Conservation (phyloP, 2,888 invertebrate genomes). For the Agapostemon virescens region DNA sequence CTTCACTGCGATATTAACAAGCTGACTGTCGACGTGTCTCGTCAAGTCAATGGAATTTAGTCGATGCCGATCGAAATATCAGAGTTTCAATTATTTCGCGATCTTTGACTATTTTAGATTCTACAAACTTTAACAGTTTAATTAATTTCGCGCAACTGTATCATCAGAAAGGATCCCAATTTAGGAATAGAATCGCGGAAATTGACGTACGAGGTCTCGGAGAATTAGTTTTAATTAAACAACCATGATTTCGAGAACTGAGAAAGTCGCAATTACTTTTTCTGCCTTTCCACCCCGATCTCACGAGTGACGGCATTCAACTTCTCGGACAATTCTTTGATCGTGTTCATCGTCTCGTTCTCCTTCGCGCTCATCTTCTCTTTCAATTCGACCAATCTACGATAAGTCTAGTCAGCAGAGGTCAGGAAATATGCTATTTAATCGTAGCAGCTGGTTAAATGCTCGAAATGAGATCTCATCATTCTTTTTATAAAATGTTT, state of each 20-base stretch:
- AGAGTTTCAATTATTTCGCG: background rate
- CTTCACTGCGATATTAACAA: background rate
- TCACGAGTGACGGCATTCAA: constrained; percentile 49
- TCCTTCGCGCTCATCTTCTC: constrained; percentile 69
- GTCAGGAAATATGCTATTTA: background rate
- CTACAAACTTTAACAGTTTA: background rate
- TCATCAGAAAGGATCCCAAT: background rate
- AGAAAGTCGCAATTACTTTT: constrained; percentile 56
- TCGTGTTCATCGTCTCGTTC: constrained; percentile 54
- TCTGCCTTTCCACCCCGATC: constrained; percentile 56
- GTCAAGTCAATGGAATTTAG: background rate
- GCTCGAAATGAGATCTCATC: background rate
- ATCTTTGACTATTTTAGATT: background rate
- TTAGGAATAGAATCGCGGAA: background rate
- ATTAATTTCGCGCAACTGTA: background rate
- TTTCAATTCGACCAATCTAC: constrained; percentile 70
- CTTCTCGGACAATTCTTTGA: constrained; percentile 61
- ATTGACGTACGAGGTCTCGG: too few species aligned
- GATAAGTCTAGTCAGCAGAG: constrained; percentile 29
- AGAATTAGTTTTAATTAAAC: too few species aligned
- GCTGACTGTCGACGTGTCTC: background rate
- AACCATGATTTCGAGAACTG: background rate
- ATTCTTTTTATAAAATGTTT: background rate
- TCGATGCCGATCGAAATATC: background rate
- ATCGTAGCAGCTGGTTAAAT: background rate